These are phyloP conservation scores for Okapia johnstoni DNA, from an alignment of 2,113 vertebrate species.

Conservation along the genomic window DNA sequence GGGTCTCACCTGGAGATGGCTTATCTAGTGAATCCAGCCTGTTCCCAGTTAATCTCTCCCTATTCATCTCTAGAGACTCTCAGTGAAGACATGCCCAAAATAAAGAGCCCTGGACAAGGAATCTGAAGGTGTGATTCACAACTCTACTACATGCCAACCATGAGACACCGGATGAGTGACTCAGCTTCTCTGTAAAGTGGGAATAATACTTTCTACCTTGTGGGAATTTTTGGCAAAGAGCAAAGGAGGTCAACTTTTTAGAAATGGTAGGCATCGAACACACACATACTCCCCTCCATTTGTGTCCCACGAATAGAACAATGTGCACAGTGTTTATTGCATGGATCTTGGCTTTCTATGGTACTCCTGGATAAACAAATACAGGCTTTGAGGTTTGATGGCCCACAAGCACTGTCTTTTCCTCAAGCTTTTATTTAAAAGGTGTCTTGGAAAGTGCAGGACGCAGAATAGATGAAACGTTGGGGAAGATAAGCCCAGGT, in stretches of 20 bases:
- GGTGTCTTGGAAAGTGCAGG: neutral
- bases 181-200: neutral
- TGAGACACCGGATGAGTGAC: neutral
- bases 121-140: neutral
- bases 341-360: neutral
- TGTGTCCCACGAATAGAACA: neutral
- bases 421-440: neutral
- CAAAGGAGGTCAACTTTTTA: neutral
- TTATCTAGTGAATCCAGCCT: neutral
- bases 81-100: neutral
- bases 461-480: neutral
- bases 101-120: neutral
- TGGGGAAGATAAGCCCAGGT: neutral
- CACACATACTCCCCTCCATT: neutral
- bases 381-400: neutral
- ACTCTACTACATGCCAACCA: neutral
- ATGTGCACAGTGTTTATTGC: neutral
- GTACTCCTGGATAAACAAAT: neutral
- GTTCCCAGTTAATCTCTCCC: neutral
- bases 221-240: neutral
- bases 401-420: neutral
- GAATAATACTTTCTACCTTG: neutral
- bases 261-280: neutral
- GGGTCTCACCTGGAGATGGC: neutral
- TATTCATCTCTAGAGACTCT: neutral